Evolutionary conservation across 1,140 invertebrate species (phyloP), one percentile per base, ranked within the genome.

Genomic region (Macrotrachela quadricornifera): DNA sequence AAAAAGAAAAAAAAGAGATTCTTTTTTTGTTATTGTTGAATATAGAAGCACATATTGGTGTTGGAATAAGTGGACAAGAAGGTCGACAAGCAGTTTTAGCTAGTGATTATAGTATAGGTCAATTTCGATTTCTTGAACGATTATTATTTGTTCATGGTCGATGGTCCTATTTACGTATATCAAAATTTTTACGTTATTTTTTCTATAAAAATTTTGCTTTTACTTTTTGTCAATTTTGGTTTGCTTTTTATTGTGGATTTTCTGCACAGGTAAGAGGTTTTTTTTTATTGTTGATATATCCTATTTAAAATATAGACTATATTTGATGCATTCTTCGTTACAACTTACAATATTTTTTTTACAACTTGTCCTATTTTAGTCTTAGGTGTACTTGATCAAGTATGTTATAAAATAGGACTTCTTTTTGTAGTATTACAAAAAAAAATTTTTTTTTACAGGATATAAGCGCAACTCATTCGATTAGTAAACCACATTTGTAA

Each of bases 151-250:
- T 99, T 13, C 92, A 99, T 72, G 94, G 94, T 36, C 77, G 92
- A 60, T 97, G 90, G 91, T 96, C 90, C 0, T 79, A 79, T 60
- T 66, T 77, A 51, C 68, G 94, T 61, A 96, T 99, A 90, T 90
- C 84, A 74, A 97, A 95, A 77, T 97, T 99, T 73, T 76, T 99
- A 46, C 65, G 71, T 52, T 96, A 97, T 72, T 99, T 99, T 77
- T 97, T 99, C 78, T 97, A 96, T 73, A 99, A 99, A 72, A 99
- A 99, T 71, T 96, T 99, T 76, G 88, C 91, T 51, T 96, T 96
- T 71, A 97, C 92, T 14, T 72, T 97, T 21, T 92, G 88, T 70
- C 88, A 97, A 70, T 92, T 97, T 69, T 99, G 92, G 92, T 97
- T 85, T 75, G 88, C 90, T 46, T 95, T 97, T 69, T 97, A 95